Evolutionary conservation across 1,140 invertebrate species (phyloP), one percentile per base, ranked within the genome.

Genomic region (Andricus grossulariae): DNA sequence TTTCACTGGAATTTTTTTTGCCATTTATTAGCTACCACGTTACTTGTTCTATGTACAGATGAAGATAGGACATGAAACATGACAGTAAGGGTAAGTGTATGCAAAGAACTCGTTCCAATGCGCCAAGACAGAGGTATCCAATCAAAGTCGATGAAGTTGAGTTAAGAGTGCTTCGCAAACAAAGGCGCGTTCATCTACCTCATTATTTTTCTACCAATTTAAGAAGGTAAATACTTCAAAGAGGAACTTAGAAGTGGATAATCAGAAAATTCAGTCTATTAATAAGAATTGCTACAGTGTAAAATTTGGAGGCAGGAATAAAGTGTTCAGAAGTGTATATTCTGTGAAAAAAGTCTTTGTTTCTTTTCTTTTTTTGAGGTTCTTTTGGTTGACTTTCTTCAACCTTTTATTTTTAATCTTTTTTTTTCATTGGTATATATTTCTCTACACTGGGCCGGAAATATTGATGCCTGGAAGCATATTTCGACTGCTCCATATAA

Each of bases 161-260:
- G 60, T 66, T 66, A n/a, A 66, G 60, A 66, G 60, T 45, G 60
- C 60, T 45, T 66, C 25, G 60, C 32, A 66, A 66, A 66, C 60
- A 66, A 66, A 66, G 60, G 60, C 25, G 60, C 60, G 60, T 66
- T 66, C 60, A 66, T 66, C 60, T 66, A 66, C 60, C 60, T 66
- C 60, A 66, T 66, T 66, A 66, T 66, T 66, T 66, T 66, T 60
- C 18, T 8, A 66, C 60, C 7, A 66, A 45, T 66, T 13, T 15
- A 39, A n/a, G n/a, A 66, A 66, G 32, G 32, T 66, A 66, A 66
- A 66, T 66, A 66, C 21, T n/a, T 66, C 32, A 39, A 66, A 66
- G 25, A 32, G 16, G 21, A 66, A 39, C 21, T 16, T 32, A 66
- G 57, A 66, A 32, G 57, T 32, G 57, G 57, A 32, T 66, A 66